Evolutionary conservation across 2,888 invertebrate species (phyloP), one percentile per base, ranked within the genome.

Genomic region (Lasioglossum calceatum): DNA sequence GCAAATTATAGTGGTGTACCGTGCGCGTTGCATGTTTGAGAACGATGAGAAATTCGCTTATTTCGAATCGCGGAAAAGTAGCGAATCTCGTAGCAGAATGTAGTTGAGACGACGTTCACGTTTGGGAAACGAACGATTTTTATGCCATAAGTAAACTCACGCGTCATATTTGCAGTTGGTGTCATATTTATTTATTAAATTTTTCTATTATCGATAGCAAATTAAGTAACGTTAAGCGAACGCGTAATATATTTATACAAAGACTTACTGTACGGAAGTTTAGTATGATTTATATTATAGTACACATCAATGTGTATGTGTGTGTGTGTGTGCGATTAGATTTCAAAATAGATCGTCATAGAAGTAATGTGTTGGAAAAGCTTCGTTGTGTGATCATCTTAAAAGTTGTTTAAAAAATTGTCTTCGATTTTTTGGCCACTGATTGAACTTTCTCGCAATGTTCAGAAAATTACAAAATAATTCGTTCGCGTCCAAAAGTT

Each of bases 181-280:
- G 44, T 67, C 79, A 75, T 76, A 64, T 67, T 27, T 85, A 85
- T 85, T 85, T 85, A 85, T 85, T 79, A n/a, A 77, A 80, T 77
- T 84, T 85, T 84, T 85, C 79, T 72, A 79, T 84, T 47, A 73
- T 47, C 32, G 44, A 64, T 84, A 84, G 58, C n/a, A 32, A 64
- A 16, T 64, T 64, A 64, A 85, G 58, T 71, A 77, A 72, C 47
- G 27, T 64, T 71, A 70, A 77, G 77, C 39, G 47, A 47, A 73
- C 76, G 76, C 84, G 79, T 74, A 84, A 72, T 82, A 67, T 73
- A 81, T 73, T 84, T 74, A 77, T 73, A 67, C 19, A 39, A 76
- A 77, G 80, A 64, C 72, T 73, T 79, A 84, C 32, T 76, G 75
- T 84, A 84, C 72, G 76, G 14, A 27, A 64, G 27, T 76, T 76